phyloP scores from a whole-genome alignment of 1,140 invertebrate genomes.

The Caenorhabditis inopinata region DNA sequence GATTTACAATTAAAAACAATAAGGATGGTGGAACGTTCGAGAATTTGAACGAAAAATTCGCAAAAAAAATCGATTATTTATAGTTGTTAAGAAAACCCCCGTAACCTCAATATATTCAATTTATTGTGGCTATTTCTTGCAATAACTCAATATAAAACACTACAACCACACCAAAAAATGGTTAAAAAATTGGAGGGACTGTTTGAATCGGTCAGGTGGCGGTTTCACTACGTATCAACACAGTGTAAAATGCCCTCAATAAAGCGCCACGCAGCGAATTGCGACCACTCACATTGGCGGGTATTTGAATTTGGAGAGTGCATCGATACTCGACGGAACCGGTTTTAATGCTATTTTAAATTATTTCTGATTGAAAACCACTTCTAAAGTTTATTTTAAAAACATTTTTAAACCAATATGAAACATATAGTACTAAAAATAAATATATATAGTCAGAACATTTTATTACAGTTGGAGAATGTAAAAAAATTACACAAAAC shows the following conservation, averaged over 20 bases:
- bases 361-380: not conserved
- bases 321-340: no score
- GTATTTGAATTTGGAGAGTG: not conserved
- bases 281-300: not conserved
- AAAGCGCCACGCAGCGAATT: not conserved
- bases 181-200: not conserved
- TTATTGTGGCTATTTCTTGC: no score
- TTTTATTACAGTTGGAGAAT: not conserved
- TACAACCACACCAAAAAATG: not conserved
- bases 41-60: no score
- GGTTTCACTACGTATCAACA: not conserved
- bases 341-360: not conserved
- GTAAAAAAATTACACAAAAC: not conserved
- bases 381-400: no score
- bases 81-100: no score
- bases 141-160: no score
- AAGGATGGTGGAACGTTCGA: no score
- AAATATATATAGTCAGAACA: not conserved
- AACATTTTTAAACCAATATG: no score
- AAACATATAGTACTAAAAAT: not conserved
- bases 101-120: no score
- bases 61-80: no score
- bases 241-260: not conserved
- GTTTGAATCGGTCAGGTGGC: not conserved
- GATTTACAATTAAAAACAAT: no score